These are phyloP conservation scores for Amblyjoppa fuscipennis DNA, from an alignment of 2,888 invertebrate species.

Conservation along the genomic window DNA sequence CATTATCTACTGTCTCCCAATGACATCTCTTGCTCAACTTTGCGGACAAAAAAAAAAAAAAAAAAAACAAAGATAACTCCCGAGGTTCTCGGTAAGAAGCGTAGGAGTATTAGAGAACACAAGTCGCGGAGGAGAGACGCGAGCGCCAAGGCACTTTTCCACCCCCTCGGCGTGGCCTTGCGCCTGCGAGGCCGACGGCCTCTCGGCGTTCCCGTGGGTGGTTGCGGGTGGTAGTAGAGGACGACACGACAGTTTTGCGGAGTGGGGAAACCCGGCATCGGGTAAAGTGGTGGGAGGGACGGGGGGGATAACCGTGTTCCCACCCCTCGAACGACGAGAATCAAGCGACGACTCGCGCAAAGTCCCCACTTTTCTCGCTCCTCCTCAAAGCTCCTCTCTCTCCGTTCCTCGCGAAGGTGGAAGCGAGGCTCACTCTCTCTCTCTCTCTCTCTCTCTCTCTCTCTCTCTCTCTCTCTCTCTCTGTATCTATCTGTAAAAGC, in stretches of 20 bases:
- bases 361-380: conserved; percentile 73
- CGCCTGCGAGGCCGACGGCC: conserved; percentile 66
- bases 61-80: not conserved
- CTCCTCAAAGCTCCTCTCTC: conserved; percentile 72
- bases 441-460: conserved; percentile 73
- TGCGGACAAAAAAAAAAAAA: not conserved
- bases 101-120: conserved; percentile 49
- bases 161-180: conserved; percentile 63
- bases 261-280: conserved; percentile 67
- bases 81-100: conserved; percentile 39
- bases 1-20: not conserved
- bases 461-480: conserved; percentile 74
- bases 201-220: conserved; percentile 61
- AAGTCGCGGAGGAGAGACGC: conserved; percentile 16
- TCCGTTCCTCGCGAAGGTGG: not conserved
- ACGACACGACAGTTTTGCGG: conserved; percentile 45
- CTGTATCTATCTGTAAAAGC: conserved; percentile 59
- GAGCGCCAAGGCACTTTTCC: conserved; percentile 54
- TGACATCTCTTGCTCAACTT: conserved; percentile 35
- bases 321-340: conserved; percentile 61
- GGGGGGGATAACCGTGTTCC: conserved; percentile 58
- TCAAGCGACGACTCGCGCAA: conserved; percentile 53
- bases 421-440: conserved; percentile 71
- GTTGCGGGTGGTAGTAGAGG: conserved; percentile 37
- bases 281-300: conserved; percentile 26